phyloP scores from a whole-genome alignment of 2,888 invertebrate species.

The Lathronympha strigana region DNA sequence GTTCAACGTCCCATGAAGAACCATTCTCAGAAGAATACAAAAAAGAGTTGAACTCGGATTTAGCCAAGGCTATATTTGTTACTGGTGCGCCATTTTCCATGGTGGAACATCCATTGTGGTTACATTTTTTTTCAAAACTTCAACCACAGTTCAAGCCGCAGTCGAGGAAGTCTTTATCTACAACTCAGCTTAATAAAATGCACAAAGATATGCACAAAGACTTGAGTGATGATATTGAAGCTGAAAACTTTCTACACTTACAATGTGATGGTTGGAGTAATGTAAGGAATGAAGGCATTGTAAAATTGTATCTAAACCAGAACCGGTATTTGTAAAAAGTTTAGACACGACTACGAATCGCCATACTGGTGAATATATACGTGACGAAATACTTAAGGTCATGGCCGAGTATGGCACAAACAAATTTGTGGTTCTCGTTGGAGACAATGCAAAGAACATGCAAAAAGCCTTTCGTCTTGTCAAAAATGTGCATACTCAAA shows the following conservation, averaged over 20 bases:
- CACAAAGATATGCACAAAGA: too few relatives aligned
- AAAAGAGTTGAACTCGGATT: conserved; percentile 24
- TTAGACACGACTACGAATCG: conserved; percentile 37
- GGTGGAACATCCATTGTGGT: conserved; percentile 42
- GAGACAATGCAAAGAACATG: conserved; percentile 44
- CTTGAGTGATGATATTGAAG: too few relatives aligned
- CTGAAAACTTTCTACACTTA: too few relatives aligned
- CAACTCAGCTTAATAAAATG: too few relatives aligned
- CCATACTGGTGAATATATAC: conserved; percentile 41
- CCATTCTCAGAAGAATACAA: conserved; percentile 35
- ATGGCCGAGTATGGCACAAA: conserved; percentile 37
- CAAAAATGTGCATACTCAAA: background rate
- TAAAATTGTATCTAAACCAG: background rate
- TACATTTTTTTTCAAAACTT: conserved; percentile 37
- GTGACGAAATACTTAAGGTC: conserved; percentile 41
- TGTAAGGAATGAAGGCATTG: background rate
- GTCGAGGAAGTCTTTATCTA: background rate
- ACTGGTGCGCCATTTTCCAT: conserved; percentile 39
- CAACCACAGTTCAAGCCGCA: conserved; percentile 30
- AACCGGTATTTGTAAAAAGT: conserved; percentile 41
- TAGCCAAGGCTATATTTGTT: conserved; percentile 38
- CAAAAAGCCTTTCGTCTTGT: conserved; percentile 42
- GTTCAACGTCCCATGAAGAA: conserved; percentile 19
- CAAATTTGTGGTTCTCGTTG: conserved; percentile 42
- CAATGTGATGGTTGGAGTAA: conserved; percentile 15